Percentiles rank a stretch among this genome's conserved stretches.
Evolutionary conservation across 2,888 invertebrate species (phyloP).

Genomic region (Conus canariensis): DNA sequence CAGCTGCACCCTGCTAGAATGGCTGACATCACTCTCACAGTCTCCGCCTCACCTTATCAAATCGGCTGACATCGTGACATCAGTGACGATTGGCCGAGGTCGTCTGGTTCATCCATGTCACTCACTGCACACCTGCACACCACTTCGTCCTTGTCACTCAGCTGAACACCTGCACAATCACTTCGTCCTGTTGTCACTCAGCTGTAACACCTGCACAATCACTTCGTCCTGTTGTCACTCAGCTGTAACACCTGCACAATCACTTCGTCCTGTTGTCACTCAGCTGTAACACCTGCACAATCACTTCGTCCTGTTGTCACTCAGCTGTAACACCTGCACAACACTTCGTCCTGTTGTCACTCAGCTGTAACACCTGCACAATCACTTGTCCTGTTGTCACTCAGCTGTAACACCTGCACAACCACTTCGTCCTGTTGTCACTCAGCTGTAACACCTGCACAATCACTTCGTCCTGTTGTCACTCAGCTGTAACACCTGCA

Average conservation of each 20-base stretch:
- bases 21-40: too few relatives aligned
- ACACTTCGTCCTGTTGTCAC: slow-evolving; percentile 87
- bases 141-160: slow-evolving; percentile 81
- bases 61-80: slow-evolving; percentile 96
- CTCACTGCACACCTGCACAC: slow-evolving; percentile 85
- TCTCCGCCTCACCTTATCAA: slow-evolving; percentile 83
- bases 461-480: slow-evolving; percentile 86
- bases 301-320: neutral
- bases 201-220: slow-evolving; percentile 83
- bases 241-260: too few relatives aligned
- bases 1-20: too few relatives aligned
- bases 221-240: neutral
- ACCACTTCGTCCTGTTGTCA: neutral
- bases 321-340: too few relatives aligned
- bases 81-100: slow-evolving; percentile 96
- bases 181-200: slow-evolving; percentile 90
- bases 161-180: slow-evolving; percentile 83
- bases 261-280: slow-evolving; percentile 88
- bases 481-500: slow-evolving; percentile 86
- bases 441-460: too few relatives aligned
- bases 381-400: slow-evolving; percentile 81
- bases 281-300: slow-evolving; percentile 84
- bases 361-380: slow-evolving; percentile 85
- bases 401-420: slow-evolving; percentile 85
- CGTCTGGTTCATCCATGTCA: slow-evolving; percentile 90